Percentiles rank a stretch among this genome's conserved stretches.
These are phyloP conservation scores for Gnathochromis pfefferi DNA, from an alignment of 2,113 vertebrate genomes.

Conservation along the genomic window DNA sequence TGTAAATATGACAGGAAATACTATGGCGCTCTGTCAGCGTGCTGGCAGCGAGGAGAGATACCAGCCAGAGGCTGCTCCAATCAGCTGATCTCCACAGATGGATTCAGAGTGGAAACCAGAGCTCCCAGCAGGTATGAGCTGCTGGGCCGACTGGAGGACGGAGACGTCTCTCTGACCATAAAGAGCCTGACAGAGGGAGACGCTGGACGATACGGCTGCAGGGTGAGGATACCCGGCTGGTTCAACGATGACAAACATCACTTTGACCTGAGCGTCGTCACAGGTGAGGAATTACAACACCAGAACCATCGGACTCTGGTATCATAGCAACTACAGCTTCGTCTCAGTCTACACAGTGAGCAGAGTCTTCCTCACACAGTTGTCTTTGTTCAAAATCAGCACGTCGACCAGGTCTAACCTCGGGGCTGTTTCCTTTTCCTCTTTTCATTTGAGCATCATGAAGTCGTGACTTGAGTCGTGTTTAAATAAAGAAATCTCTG, in stretches of 20 bases:
- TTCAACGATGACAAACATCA: conserved; percentile 2
- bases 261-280: no score
- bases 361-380: no score
- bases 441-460: no score
- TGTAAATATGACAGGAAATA: not conserved
- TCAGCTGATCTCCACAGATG: not conserved
- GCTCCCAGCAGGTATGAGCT: not conserved
- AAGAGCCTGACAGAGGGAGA: not conserved
- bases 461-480: no score
- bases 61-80: rapidly evolving
- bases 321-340: no score
- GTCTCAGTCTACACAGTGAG: no score
- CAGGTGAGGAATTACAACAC: no score
- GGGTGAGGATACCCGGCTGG: not conserved
- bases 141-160: not conserved
- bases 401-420: no score
- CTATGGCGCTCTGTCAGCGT: rapidly evolving
- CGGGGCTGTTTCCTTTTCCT: no score
- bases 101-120: rapidly evolving
- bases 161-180: conserved; percentile 22
- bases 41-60: not conserved
- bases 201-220: conserved; percentile 10
- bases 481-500: no score
- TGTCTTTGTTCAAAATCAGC: no score
- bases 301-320: no score